These are phyloP conservation scores for Pholis gunnellus DNA, from an alignment of 2,113 vertebrate species.

Conservation along the genomic window DNA sequence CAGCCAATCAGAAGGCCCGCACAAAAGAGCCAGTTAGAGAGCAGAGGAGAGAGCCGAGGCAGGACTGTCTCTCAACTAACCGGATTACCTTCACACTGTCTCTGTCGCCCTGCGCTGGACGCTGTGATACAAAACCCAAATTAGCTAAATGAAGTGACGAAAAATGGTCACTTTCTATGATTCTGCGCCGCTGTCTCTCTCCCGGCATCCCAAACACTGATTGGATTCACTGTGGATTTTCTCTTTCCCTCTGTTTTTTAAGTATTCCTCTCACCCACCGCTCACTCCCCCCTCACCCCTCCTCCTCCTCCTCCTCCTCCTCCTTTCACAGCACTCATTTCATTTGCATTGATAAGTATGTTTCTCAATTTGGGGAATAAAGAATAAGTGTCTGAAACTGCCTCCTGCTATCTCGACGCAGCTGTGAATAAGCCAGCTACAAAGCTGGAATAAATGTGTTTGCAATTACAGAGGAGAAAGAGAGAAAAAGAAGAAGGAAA, in stretches of 20 bases:
- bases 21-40: slow-evolving; percentile 55
- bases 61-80: slow-evolving; percentile 65
- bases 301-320: background rate
- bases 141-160: slow-evolving; percentile 63
- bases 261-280: background rate
- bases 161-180: slow-evolving; percentile 31
- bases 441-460: slow-evolving; percentile 71
- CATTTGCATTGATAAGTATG: slow-evolving; percentile 76
- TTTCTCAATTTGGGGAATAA: slow-evolving; percentile 76
- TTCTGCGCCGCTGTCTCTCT: slow-evolving; percentile 17
- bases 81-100: slow-evolving; percentile 67
- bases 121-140: slow-evolving; percentile 48
- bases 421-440: slow-evolving; percentile 65
- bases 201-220: slow-evolving; percentile 9
- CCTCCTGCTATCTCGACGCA: slow-evolving; percentile 70
- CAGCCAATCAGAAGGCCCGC: slow-evolving; percentile 61
- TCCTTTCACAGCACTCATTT: slow-evolving; percentile 55
- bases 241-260: background rate
- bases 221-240: slow-evolving; percentile 40
- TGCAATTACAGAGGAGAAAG: slow-evolving; percentile 65
- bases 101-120: slow-evolving; percentile 37
- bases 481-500: slow-evolving; percentile 42
- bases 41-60: slow-evolving; percentile 43
- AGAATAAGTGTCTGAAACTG: slow-evolving; percentile 73
- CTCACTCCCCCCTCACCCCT: background rate